These are phyloP conservation scores for Zaprionus bogoriensis DNA, from an alignment of 2,888 invertebrate species.

Conservation along the genomic window DNA sequence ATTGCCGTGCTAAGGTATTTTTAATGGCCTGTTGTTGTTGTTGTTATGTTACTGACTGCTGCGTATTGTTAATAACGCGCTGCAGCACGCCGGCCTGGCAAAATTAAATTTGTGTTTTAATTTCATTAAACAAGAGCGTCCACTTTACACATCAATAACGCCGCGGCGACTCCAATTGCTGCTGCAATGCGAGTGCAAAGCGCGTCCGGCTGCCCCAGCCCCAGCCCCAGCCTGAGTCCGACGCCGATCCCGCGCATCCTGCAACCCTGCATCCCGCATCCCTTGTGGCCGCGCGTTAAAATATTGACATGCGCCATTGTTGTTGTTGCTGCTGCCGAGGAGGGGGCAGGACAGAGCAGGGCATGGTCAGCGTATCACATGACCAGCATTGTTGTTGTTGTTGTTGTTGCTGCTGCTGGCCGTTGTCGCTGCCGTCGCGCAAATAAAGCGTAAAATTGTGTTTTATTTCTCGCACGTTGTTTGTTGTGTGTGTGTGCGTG, in stretches of 20 bases:
- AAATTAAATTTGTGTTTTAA: slow-evolving; percentile 72
- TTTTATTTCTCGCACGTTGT: slow-evolving; percentile 48
- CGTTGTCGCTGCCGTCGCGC: slow-evolving; percentile 21
- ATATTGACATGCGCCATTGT: slow-evolving; percentile 69
- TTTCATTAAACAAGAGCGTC: slow-evolving; percentile 74
- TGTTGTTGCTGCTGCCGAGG: slow-evolving; percentile 1
- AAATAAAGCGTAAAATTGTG: slow-evolving; percentile 77
- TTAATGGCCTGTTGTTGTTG: slow-evolving; percentile 7
- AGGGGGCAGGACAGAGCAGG: neutral
- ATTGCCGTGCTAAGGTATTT: neutral
- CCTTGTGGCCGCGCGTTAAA: slow-evolving; percentile 62
- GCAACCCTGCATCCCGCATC: slow-evolving; percentile 48
- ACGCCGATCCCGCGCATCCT: too few species aligned
- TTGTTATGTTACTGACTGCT: neutral
- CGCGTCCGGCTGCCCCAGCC: too few species aligned
- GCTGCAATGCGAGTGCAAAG: neutral
- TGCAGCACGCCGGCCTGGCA: slow-evolving; percentile 26
- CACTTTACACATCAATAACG: slow-evolving; percentile 77
- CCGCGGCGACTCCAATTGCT: slow-evolving; percentile 24
- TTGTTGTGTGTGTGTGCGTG: slow-evolving; percentile 51
- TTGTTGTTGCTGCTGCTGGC: slow-evolving; percentile 26
- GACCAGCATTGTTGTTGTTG: slow-evolving; percentile 31
- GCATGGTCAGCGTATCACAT: slow-evolving; percentile 44
- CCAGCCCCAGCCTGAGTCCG: too few species aligned
- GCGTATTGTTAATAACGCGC: slow-evolving; percentile 35